Evolutionary conservation across 2,113 vertebrate genomes (phyloP), one percentile per base, ranked within the genome.

Genomic region (Lonchura striata): DNA sequence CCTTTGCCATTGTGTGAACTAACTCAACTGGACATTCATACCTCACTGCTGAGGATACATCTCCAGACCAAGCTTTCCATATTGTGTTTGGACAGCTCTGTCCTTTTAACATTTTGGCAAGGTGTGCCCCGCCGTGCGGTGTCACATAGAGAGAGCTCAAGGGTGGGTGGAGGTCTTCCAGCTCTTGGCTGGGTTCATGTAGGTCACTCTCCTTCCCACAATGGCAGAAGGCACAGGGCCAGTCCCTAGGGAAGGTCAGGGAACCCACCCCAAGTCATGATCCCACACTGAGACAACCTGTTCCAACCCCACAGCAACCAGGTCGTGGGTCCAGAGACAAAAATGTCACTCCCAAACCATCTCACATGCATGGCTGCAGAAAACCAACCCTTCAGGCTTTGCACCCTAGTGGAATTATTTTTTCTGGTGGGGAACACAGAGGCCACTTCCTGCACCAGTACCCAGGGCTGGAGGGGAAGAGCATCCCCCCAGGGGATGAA

Each of bases 41-140:
- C n/a, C 79, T 92, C 63, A 19, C 54, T 86, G 63, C 47, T 68
- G 52, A 78, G 56, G 59, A 50, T 50, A 30, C 31, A 15, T 44
- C 54, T 82, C 84, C 66, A 82, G 30, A 41, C 14, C 41, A 47
- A 46, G n/a, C 13, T 90, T 64, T 53, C 27, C 20, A 24, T 79
- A 41, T 65, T 68, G 88, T 50, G 52, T 90, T 96, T 74, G 81
- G 82, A 71, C 35, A 89, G 46, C 53, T 89, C 82, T 84, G 39
- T 15, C 33, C 33, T 86, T 75, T 82, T 41, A 39, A 63, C 7
- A 4, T 37, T 89, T 83, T 77, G 49, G 33, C 61, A 82, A 90
- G 13, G 13, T 49, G 87, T 68, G n/a, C 1, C 12, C 13, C 25
- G 0, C 5, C 2, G 0, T 2, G 10, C 42, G 13, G 11, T 53